Conservation (phyloP, 2,888 invertebrate genomes). For the Carcina quercana region DNA sequence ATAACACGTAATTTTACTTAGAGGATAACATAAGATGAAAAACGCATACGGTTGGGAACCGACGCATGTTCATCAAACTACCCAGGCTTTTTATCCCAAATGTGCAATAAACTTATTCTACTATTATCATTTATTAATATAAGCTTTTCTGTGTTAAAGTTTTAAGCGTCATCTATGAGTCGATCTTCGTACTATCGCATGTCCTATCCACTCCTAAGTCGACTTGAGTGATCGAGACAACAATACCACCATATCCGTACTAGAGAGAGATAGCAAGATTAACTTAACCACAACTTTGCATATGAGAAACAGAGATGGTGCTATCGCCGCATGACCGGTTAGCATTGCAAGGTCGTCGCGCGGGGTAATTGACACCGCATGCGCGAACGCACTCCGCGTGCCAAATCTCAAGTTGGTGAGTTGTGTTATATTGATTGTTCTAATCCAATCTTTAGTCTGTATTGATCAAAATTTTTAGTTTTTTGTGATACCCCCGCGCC, state of each 20-base stretch:
- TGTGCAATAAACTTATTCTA: neutral
- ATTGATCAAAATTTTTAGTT: too few species aligned
- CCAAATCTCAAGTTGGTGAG: too few species aligned
- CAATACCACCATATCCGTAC: constrained; percentile 26
- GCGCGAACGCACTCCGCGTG: constrained; percentile 48
- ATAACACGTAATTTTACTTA: too few species aligned
- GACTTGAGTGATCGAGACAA: constrained; percentile 24
- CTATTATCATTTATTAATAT: neutral
- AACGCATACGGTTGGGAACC: too few species aligned
- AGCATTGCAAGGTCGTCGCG: constrained; percentile 71
- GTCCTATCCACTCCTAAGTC: constrained; percentile 32
- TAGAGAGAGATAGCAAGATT: constrained; percentile 29
- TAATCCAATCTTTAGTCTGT: too few species aligned
- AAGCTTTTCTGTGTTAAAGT: neutral
- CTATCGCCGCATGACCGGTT: constrained; percentile 57
- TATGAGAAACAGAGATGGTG: constrained; percentile 30
- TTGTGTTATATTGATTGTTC: too few species aligned
- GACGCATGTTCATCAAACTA: too few species aligned
- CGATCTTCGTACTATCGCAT: constrained; percentile 11
- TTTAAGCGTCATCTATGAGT: constrained; percentile 7
- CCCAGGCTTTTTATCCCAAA: too few species aligned
- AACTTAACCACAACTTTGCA: neutral
- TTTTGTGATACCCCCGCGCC: too few species aligned
- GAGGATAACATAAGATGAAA: too few species aligned
- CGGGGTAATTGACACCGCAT: constrained; percentile 59